Conservation (phyloP, 1,140 invertebrate species). For the Dufourea novaeangliae region DNA sequence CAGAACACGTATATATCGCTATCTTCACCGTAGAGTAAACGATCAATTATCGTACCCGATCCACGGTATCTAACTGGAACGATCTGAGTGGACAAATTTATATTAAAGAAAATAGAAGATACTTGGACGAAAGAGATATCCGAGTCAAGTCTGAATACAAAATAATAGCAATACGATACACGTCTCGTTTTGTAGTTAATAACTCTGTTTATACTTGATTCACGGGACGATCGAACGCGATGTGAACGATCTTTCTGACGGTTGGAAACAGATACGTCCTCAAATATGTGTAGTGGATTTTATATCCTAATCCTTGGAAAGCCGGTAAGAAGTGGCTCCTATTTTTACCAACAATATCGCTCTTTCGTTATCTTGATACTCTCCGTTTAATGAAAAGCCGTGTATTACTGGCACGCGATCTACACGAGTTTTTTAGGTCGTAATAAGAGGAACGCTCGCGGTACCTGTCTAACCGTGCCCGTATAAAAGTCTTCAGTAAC, state of each 20-base stretch:
- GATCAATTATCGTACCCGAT: conserved; percentile 10
- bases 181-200: too few relatives aligned
- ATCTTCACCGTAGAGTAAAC: neutral
- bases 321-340: neutral
- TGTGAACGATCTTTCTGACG: too few relatives aligned
- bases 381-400: neutral
- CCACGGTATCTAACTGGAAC: too few relatives aligned
- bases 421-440: neutral
- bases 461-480: neutral
- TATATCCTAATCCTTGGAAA: too few relatives aligned
- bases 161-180: too few relatives aligned
- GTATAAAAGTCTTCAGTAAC: neutral
- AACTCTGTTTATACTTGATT: too few relatives aligned
- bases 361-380: neutral
- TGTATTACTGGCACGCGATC: neutral
- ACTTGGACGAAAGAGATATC: too few relatives aligned
- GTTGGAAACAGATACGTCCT: too few relatives aligned
- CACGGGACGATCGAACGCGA: too few relatives aligned
- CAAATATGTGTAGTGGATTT: too few relatives aligned
- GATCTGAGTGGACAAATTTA: neutral
- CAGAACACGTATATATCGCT: neutral
- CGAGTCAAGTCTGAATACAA: too few relatives aligned
- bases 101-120: neutral
- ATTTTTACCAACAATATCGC: neutral
- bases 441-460: neutral